Evolutionary conservation across 2,888 invertebrate species (phyloP).

Genomic region (Holacanthella duospinosa): DNA sequence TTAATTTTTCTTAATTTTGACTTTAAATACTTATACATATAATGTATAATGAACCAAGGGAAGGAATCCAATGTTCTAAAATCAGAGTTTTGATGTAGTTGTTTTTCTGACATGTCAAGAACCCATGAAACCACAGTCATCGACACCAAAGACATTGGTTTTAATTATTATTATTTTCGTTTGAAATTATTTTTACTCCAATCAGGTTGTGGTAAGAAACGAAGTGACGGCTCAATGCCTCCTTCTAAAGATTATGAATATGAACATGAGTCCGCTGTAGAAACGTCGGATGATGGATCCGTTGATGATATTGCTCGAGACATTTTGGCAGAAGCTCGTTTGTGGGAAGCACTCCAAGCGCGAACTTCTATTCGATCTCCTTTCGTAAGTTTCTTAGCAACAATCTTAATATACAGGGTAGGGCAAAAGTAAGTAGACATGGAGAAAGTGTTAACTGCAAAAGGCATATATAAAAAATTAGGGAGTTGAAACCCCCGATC

Average conservation of each 20-base stretch:
- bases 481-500: too few relatives aligned
- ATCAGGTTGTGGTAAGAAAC: slow-evolving; percentile 26
- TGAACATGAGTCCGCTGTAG: slow-evolving; percentile 16
- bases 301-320: slow-evolving; percentile 65
- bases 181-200: slow-evolving; percentile 1
- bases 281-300: slow-evolving; percentile 38
- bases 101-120: too few relatives aligned
- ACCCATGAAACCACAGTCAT: not conserved
- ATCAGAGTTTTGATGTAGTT: not conserved
- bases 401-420: too few relatives aligned
- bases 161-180: too few relatives aligned
- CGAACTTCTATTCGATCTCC: slow-evolving; percentile 27
- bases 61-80: too few relatives aligned
- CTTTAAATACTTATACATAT: not conserved
- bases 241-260: slow-evolving; percentile 22
- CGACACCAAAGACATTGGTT: not conserved
- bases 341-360: slow-evolving; percentile 67
- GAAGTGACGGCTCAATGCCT: slow-evolving; percentile 17
- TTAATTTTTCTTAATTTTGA: not conserved
- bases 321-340: slow-evolving; percentile 64
- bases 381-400: slow-evolving; percentile 10
- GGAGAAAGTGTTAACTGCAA: too few relatives aligned
- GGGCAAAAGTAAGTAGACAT: too few relatives aligned
- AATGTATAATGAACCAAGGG: too few relatives aligned
- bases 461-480: too few relatives aligned